Evolutionary conservation across 2,797 vertebrate genomes (phyloP).

Genomic region (Sebastes matsubarae): DNA sequence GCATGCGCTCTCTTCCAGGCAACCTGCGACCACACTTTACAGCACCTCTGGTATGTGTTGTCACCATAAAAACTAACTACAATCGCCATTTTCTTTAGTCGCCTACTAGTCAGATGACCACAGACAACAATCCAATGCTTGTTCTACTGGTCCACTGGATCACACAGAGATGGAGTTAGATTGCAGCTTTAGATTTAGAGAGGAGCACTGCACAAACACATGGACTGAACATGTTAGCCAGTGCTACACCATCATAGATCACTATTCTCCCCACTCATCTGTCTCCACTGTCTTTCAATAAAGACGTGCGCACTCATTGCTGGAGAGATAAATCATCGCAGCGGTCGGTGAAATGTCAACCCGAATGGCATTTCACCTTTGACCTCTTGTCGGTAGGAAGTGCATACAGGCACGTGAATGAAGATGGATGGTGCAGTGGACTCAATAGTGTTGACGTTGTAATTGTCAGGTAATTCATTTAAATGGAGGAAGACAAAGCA

Average conservation of each 20-base stretch:
- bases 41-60: fast-evolving
- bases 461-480: constrained; percentile 19
- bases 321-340: constrained; percentile 42
- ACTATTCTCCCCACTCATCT: background rate
- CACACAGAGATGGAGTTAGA: no score
- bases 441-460: background rate
- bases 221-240: constrained; percentile 7
- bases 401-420: constrained; percentile 11
- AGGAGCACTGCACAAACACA: background rate
- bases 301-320: background rate
- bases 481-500: background rate
- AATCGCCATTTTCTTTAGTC: fast-evolving
- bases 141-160: background rate
- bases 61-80: background rate
- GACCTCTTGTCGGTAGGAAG: constrained; percentile 37
- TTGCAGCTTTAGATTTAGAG: background rate
- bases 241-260: background rate
- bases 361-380: constrained; percentile 58
- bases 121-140: background rate
- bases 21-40: fast-evolving
- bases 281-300: constrained; percentile 29
- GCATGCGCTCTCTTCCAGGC: no score
- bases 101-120: background rate
- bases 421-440: constrained; percentile 43
- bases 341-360: constrained; percentile 37